Percentiles rank a stretch among this genome's conserved stretches.
Conservation (phyloP, 1,140 invertebrate genomes). For the Cyclina sinensis region DNA sequence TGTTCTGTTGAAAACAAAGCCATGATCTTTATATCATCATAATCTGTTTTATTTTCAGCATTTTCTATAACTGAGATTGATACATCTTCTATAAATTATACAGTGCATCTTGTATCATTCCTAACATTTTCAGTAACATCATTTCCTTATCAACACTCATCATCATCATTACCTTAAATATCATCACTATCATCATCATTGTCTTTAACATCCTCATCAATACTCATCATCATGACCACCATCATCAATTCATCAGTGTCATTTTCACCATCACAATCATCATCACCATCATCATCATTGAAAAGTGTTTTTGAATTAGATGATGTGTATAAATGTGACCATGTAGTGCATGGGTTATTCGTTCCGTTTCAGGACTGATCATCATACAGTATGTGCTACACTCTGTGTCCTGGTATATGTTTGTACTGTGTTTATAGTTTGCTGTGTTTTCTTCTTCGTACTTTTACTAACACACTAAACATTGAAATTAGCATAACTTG, state of each 20-base stretch:
- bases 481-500: too few species aligned
- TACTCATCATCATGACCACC: neutral
- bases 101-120: too few species aligned
- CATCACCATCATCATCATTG: neutral
- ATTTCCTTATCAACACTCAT: neutral
- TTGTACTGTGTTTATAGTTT: neutral
- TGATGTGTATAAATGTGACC: neutral
- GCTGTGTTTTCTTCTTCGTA: neutral
- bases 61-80: neutral
- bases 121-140: too few species aligned
- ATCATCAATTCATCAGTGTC: neutral
- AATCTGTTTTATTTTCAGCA: neutral
- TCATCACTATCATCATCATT: neutral
- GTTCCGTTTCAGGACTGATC: conserved; percentile 37
- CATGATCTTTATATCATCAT: neutral
- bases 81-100: too few species aligned
- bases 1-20: too few species aligned
- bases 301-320: neutral
- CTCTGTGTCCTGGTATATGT: conserved; percentile 32
- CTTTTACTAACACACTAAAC: too few species aligned
- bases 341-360: conserved; percentile 9
- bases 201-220: neutral
- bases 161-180: conserved; percentile 2
- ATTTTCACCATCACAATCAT: neutral
- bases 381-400: conserved; percentile 37